Conservation (phyloP, 2,113 vertebrate genomes). For the Melanotaenia duboulayi region DNA sequence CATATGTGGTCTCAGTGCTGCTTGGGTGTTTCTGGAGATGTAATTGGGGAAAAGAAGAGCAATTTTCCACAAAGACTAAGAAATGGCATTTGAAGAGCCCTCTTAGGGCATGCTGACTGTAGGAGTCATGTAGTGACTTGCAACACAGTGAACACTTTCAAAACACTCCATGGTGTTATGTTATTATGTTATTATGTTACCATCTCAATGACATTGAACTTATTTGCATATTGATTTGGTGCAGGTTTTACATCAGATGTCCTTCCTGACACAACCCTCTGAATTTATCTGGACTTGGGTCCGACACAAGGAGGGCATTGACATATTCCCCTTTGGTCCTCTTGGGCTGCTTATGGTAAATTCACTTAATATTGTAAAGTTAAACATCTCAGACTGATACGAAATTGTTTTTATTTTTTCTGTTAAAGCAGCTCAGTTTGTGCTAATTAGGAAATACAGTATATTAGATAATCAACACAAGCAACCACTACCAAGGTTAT, state of each 20-base stretch:
- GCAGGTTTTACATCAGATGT: too few relatives aligned
- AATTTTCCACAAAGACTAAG: slow-evolving; percentile 58
- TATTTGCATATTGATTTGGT: too few relatives aligned
- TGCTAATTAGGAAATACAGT: too few relatives aligned
- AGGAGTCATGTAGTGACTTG: slow-evolving; percentile 39
- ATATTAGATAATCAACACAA: too few relatives aligned
- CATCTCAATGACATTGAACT: too few relatives aligned
- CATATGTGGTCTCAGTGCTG: slow-evolving; percentile 28
- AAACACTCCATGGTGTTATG: slow-evolving; percentile 12
- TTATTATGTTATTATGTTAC: too few relatives aligned
- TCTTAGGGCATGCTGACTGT: slow-evolving; percentile 48
- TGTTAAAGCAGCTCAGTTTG: too few relatives aligned
- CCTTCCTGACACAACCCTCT: too few relatives aligned
- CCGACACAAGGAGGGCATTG: too few relatives aligned
- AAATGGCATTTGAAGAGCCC: slow-evolving; percentile 48
- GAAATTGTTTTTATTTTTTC: neutral
- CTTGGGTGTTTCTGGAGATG: slow-evolving; percentile 38
- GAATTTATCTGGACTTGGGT: too few relatives aligned
- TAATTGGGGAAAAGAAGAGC: slow-evolving; percentile 32
- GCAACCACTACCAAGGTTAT: too few relatives aligned
- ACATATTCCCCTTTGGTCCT: too few relatives aligned
- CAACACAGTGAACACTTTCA: slow-evolving; percentile 32
- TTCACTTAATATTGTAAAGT: neutral
- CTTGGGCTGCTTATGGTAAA: neutral
- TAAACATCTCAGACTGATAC: neutral